Percentiles rank a stretch among this genome's conserved stretches.
These are phyloP conservation scores for Periophthalmodon schlosseri DNA, from an alignment of 2,113 vertebrate species.

Conservation along the genomic window DNA sequence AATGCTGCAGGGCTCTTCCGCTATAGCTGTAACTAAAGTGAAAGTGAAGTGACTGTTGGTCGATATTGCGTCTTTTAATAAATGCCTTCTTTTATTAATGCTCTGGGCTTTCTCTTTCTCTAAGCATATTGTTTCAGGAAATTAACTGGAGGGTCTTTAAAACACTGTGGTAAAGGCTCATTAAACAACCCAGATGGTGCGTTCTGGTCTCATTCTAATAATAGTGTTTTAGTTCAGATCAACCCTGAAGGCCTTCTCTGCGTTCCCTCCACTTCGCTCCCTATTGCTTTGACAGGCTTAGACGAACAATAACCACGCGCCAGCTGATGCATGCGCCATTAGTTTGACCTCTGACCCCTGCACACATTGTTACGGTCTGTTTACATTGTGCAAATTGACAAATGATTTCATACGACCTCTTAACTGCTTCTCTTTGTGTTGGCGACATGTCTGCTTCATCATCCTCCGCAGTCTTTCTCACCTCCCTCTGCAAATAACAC, in stretches of 20 bases:
- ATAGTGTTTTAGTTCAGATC: slow-evolving; percentile 70
- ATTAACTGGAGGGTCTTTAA: slow-evolving; percentile 65
- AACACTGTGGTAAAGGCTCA: slow-evolving; percentile 59
- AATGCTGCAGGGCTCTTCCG: not conserved
- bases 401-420: slow-evolving; percentile 66
- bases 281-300: slow-evolving; percentile 50
- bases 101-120: slow-evolving; percentile 41
- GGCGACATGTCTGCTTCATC: slow-evolving; percentile 32
- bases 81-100: slow-evolving; percentile 18
- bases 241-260: slow-evolving; percentile 52
- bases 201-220: slow-evolving; percentile 70
- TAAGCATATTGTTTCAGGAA: slow-evolving; percentile 69
- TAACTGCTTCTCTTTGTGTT: slow-evolving; percentile 36
- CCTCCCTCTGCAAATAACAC: slow-evolving; percentile 19
- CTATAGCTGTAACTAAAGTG: slow-evolving; percentile 3
- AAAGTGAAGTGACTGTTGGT: not conserved
- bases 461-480: slow-evolving; percentile 14
- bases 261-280: slow-evolving; percentile 41
- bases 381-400: slow-evolving; percentile 76
- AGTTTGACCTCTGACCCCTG: slow-evolving; percentile 73
- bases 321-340: slow-evolving; percentile 75
- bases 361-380: slow-evolving; percentile 71
- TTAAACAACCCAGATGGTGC: slow-evolving; percentile 76
- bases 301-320: slow-evolving; percentile 70
- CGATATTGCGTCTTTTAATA: slow-evolving; percentile 11